Base-by-base conservation (phyloP, 2,888 invertebrate species). In the Brachypterus glaber region DNA sequence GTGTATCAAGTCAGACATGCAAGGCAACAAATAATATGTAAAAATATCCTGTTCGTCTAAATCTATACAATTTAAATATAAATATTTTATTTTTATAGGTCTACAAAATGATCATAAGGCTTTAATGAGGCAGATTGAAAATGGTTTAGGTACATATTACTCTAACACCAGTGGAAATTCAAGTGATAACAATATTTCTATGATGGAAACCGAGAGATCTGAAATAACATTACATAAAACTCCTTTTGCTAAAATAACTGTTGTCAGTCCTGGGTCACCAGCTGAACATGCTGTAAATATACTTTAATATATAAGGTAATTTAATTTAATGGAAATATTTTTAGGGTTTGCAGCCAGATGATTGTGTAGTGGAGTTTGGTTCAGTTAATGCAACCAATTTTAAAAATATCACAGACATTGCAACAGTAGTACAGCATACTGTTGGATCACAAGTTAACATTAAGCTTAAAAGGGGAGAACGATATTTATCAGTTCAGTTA, bases 1-100 rank as follows among this genome's bases (percentile, higher is more conserved):
- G 79, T 95, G 0, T 88, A 88, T 62, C 84, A 90, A 69, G 89
- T 95, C 1, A 74, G 95, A 35, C 80, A 84, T 59, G 88, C 93
- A 0, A 74, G 96, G 31, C 86, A 91, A 54, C 74, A 76, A 54
- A 89, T 97, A 38, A 86, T 88, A 57, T 89, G 93, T 87, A 70
- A 74, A 77, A 74, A 41, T 30, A 17, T 21, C 16, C 12, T n/a
- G n/a, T n/a, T n/a, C n/a, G n/a, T n/a, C n/a, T n/a, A n/a, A 11
- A 33, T 3, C 13, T 14, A 13, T 18, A 26, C 11, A 29, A 26
- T 31, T 26, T 43, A 17, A 9, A 37, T 26, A 21, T 16, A 1
- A 9, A 17, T 17, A 30, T 4, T 9, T 26, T 14, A 29, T 51
- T 55, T 14, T n/a, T n/a, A n/a, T 54, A 88, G 88, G 82, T 60